Conservation (phyloP, 92 coral and sea anemone genomes). For the Epizoanthus fatuus region DNA sequence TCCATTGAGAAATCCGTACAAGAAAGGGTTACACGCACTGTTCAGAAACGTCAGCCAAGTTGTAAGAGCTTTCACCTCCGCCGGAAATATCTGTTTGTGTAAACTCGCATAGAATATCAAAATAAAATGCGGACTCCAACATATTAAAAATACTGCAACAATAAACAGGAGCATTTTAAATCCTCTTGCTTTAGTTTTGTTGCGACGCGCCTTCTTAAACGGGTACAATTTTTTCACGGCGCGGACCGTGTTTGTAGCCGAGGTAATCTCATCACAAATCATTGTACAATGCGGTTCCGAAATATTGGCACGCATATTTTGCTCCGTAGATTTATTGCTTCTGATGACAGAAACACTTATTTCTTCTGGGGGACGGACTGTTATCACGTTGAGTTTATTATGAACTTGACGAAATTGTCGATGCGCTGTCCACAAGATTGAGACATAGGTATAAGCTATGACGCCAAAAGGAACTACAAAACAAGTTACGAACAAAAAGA, state of each 20-base stretch:
- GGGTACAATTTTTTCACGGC: slow-evolving; percentile 6
- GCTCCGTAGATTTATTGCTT: slow-evolving; percentile 29
- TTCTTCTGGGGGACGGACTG: slow-evolving; percentile 43
- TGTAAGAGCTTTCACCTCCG: slow-evolving; percentile 70
- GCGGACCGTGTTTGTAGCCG: slow-evolving; percentile 79
- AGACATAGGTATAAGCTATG: slow-evolving; percentile 76
- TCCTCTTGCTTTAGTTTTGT: slow-evolving; percentile 75
- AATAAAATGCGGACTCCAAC: slow-evolving; percentile 91
- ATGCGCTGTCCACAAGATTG: slow-evolving; percentile 87
- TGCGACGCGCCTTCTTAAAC: slow-evolving; percentile 33
- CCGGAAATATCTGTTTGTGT: slow-evolving; percentile 59
- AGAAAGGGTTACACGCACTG: slow-evolving; percentile 82
- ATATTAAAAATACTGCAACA: slow-evolving; percentile 80
- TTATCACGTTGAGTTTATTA: slow-evolving; percentile 39
- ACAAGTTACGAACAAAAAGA: slow-evolving; percentile 78
- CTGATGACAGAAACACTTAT: not conserved
- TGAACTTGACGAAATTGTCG: slow-evolving; percentile 88
- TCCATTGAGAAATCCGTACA: slow-evolving; percentile 89
- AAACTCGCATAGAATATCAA: slow-evolving; percentile 82
- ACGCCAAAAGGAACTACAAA: slow-evolving; percentile 79
- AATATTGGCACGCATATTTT: slow-evolving; percentile 4
- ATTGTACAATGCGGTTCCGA: slow-evolving; percentile 50
- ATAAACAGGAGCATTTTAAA: slow-evolving; percentile 84
- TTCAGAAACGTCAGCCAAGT: slow-evolving; percentile 84
- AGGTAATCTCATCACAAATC: slow-evolving; percentile 77